Percentiles rank a stretch among this genome's conserved stretches.
phyloP scores from a whole-genome alignment of 2,888 invertebrate species.

The Amphipoea lucens region DNA sequence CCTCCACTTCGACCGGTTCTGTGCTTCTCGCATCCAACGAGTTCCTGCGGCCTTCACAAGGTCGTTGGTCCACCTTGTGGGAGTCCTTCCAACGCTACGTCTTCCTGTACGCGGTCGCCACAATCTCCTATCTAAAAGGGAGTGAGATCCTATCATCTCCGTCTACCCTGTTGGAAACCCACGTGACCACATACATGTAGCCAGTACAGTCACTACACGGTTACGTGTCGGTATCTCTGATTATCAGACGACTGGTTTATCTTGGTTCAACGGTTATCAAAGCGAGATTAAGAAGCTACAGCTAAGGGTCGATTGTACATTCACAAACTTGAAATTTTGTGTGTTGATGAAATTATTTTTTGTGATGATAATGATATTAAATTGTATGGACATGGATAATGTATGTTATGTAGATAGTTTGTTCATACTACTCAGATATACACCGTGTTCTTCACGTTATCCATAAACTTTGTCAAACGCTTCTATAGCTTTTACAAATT shows the following conservation, averaged over 20 bases:
- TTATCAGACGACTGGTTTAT: constrained; percentile 72
- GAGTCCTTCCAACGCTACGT: too few species aligned
- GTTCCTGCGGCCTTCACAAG: too few species aligned
- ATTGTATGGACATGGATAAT: neutral
- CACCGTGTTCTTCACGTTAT: too few species aligned
- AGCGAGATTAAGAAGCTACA: constrained; percentile 59
- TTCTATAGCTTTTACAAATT: too few species aligned
- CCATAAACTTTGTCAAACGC: too few species aligned
- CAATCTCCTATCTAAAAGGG: too few species aligned
- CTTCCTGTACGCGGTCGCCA: too few species aligned
- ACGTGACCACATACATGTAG: constrained; percentile 47
- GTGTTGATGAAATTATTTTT: constrained; percentile 14
- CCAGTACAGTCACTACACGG: constrained; percentile 47
- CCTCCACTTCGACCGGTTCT: too few species aligned
- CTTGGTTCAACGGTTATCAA: constrained; percentile 72
- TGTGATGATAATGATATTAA: constrained; percentile 12
- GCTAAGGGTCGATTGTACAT: constrained; percentile 61
- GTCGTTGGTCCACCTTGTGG: too few species aligned
- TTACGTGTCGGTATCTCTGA: constrained; percentile 70
- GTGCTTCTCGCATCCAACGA: too few species aligned
- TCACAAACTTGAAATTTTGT: constrained; percentile 42
- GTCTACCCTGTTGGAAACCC: neutral
- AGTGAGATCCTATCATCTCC: too few species aligned
- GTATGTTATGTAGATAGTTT: neutral
- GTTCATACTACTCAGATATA: neutral